Percentiles rank a stretch among this genome's conserved stretches.
Conservation (phyloP, 2,888 invertebrate species). For the Andricus curvator region DNA sequence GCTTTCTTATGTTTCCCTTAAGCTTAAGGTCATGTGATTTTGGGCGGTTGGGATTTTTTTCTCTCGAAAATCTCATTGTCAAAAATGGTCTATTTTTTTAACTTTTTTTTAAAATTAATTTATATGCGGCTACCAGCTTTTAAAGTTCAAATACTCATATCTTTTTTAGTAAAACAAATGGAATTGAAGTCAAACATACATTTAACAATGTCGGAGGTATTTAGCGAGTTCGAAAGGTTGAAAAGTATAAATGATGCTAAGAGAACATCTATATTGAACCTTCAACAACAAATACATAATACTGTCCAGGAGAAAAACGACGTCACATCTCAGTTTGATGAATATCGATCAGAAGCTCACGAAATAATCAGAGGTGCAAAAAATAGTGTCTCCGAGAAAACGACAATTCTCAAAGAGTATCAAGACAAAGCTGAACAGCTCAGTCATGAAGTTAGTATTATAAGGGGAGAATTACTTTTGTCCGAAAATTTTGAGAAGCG, state of each 20-base stretch:
- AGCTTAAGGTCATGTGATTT: no score
- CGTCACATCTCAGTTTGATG: neutral
- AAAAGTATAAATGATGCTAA: neutral
- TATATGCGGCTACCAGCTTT: no score
- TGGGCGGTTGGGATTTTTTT: no score
- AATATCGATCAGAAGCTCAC: neutral
- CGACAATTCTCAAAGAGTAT: neutral
- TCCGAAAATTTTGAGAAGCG: neutral
- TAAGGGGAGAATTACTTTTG: slow-evolving; percentile 7
- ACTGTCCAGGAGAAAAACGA: neutral
- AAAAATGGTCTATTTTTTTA: no score
- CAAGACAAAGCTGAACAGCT: neutral
- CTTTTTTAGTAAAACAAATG: neutral
- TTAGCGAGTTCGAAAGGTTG: neutral
- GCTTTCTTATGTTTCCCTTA: no score
- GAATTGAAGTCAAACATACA: neutral
- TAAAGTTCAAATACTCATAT: no score
- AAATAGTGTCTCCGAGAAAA: neutral
- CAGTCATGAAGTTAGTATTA: neutral
- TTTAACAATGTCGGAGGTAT: neutral
- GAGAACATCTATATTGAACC: neutral
- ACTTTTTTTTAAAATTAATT: no score
- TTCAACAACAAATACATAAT: neutral
- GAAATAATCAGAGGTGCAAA: neutral
- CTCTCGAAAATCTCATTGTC: no score